Conservation (phyloP, 2,888 invertebrate species). For the Gandaritis pyraliata region DNA sequence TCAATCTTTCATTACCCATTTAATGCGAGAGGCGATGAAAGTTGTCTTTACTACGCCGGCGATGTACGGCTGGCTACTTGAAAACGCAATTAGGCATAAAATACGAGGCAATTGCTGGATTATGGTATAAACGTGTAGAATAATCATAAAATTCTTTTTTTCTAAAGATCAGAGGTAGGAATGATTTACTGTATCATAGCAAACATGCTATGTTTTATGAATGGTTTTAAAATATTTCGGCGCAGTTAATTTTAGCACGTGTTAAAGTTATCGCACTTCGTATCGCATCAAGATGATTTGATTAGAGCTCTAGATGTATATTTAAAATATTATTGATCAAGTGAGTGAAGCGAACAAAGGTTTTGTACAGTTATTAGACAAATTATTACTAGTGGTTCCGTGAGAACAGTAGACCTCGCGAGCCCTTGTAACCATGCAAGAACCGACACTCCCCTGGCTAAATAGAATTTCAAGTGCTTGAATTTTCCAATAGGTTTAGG, state of each 20-base stretch:
- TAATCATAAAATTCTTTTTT: conserved; percentile 34
- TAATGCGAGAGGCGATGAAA: conserved; percentile 28
- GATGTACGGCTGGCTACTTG: conserved; percentile 23
- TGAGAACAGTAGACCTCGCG: no score
- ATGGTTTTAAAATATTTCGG: conserved; percentile 15
- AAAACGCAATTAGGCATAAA: conserved; percentile 30
- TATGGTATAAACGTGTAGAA: conserved; percentile 27
- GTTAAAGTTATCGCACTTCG: conserved; percentile 13
- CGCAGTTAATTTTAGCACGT: conserved; percentile 21
- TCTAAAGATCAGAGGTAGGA: conserved; percentile 34
- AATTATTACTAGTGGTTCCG: no score
- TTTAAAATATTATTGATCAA: background rate
- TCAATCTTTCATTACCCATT: conserved; percentile 29
- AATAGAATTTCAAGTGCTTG: no score
- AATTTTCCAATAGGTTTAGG: no score
- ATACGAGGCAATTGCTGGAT: conserved; percentile 30
- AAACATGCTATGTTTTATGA: conserved; percentile 25
- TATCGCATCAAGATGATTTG: conserved; percentile 7
- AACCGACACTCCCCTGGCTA: no score
- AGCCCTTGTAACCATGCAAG: no score
- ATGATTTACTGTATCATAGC: conserved; percentile 40
- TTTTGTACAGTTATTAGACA: no score
- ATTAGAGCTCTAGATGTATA: background rate
- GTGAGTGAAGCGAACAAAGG: no score
- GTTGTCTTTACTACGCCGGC: conserved; percentile 23